These are phyloP conservation scores for Lepidochitona cinerea DNA, from an alignment of 2,888 invertebrate species.

Conservation along the genomic window DNA sequence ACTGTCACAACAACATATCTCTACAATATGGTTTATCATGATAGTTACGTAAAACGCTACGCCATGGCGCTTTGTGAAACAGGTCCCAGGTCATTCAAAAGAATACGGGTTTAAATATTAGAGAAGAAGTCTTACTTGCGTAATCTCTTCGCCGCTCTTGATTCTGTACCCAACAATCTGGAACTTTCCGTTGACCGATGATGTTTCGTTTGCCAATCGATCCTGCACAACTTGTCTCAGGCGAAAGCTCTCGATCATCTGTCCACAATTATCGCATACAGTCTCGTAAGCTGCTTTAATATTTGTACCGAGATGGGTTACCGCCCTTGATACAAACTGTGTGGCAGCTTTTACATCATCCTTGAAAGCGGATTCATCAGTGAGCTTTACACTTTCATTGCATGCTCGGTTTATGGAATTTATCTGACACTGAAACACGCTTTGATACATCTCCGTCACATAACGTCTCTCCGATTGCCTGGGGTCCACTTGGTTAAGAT, in stretches of 20 bases:
- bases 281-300: not conserved
- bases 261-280: not conserved
- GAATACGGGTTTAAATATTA: too few relatives aligned
- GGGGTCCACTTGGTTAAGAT: conserved; percentile 33
- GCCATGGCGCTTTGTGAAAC: too few relatives aligned
- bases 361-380: conserved; percentile 28
- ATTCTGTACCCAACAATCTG: not conserved
- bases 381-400: conserved; percentile 11
- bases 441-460: conserved; percentile 56
- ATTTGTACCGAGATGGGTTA: not conserved
- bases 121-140: not conserved
- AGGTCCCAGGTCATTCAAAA: too few relatives aligned
- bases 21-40: too few relatives aligned
- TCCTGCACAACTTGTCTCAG: not conserved
- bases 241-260: not conserved
- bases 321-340: not conserved
- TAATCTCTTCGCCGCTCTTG: not conserved
- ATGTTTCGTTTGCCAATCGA: not conserved
- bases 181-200: not conserved
- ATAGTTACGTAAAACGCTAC: too few relatives aligned
- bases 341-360: conserved; percentile 7
- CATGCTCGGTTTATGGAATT: conserved; percentile 31
- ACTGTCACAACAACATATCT: too few relatives aligned
- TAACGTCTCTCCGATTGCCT: conserved; percentile 36
- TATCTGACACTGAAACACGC: conserved; percentile 51